Percentiles rank a stretch among this genome's conserved stretches.
Conservation (phyloP, 30 jellyfish, hydroid and myxozoan genomes). For the Aurelia sp. region DNA sequence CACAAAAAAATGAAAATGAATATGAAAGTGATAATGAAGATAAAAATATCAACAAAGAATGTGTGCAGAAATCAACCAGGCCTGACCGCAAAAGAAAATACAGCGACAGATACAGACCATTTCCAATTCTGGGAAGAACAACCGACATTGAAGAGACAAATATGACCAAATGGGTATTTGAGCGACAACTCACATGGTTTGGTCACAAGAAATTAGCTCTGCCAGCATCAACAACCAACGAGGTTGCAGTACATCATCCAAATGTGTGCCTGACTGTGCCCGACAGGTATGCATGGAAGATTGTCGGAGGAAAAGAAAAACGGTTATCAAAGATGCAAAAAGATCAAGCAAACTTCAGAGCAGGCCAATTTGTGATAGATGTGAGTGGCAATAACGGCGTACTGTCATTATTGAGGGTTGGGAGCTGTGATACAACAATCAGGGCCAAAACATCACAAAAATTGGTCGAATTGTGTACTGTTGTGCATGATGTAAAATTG, state of each 20-base stretch:
- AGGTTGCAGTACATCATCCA: neutral
- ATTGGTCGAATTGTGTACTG: slow-evolving; percentile 30
- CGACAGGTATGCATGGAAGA: slow-evolving; percentile 39
- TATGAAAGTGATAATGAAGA: neutral
- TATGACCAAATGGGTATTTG: slow-evolving; percentile 15
- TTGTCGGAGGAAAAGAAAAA: slow-evolving; percentile 17
- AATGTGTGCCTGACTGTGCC: neutral
- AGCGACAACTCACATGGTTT: neutral
- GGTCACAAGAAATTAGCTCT: neutral
- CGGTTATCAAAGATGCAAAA: neutral
- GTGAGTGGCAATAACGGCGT: slow-evolving; percentile 51
- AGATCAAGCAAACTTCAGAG: slow-evolving; percentile 7
- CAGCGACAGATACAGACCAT: slow-evolving; percentile 50
- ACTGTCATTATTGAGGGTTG: slow-evolving; percentile 24
- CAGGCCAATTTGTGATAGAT: slow-evolving; percentile 51
- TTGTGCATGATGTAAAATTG: slow-evolving; percentile 49
- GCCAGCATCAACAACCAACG: neutral
- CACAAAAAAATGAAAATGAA: slow-evolving; percentile 6
- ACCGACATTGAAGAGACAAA: slow-evolving; percentile 15
- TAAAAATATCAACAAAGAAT: neutral
- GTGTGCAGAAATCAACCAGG: slow-evolving; percentile 9
- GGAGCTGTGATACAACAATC: neutral
- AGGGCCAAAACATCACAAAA: neutral
- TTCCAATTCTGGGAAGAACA: slow-evolving; percentile 41
- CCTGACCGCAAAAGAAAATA: slow-evolving; percentile 49